Base-by-base conservation (phyloP, 2,797 vertebrate species). In the Cuniculus paca region DNA sequence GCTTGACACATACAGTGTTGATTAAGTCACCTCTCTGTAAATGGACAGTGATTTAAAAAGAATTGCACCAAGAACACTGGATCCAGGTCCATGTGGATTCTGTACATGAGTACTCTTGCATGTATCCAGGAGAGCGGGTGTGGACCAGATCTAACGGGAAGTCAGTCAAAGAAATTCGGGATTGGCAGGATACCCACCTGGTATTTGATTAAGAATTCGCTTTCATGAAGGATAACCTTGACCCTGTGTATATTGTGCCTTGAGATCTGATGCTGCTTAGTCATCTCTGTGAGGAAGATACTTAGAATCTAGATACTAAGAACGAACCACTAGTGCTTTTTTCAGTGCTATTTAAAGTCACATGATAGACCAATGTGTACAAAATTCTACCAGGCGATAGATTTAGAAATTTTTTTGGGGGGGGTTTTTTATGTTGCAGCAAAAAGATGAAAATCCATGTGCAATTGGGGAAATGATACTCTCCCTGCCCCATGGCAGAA, bases 101-200 rank as follows among this genome's bases (percentile, higher is more conserved):
- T 56, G 2, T 5, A 3, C 8, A 1, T 9, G 22, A 2, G 13
- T 36, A 19, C 31, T 56, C 28, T 1, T 58, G 4, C 39, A 56
- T 65, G 45, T 5, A 1, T n/a, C n/a, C 20, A 4, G 39, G 70
- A 28, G 26, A 2, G 6, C 6, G 31, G 78, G 24, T 13, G 4
- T 16, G 5, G 31, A 79, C 6, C 83, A 45, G n/a, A 16, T 91
- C 75, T 61, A 39, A 68, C 0, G 45, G 83, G 45, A 68, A 17
- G 42, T 75, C 34, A 34, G 12, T 72, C 11, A 34, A 6, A 86
- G 74, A 91, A 68, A 72, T 63, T 26, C 52, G 60, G n/a, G 75
- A 20, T 24, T 39, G 16, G n/a, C 54, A 63, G 63, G 42, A 79
- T 78, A 19, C 70, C 63, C 2, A 2, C 77, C 20, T 50, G 82